Base-by-base conservation (phyloP, 2,113 vertebrate species). In the Sus scrofa region DNA sequence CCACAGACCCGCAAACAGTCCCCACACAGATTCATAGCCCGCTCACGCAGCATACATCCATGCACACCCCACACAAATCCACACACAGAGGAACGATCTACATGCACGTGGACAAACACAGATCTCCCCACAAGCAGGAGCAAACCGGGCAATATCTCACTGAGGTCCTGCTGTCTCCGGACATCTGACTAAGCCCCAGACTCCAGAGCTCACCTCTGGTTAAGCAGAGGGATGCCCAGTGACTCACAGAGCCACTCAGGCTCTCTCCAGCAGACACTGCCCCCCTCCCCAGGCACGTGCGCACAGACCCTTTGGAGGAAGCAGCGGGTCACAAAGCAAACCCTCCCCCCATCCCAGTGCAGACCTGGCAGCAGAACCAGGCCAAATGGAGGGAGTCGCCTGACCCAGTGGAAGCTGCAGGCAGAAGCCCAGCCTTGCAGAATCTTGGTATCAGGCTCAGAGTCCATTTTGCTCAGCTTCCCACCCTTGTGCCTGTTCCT, bases 401-500 rank as follows among this genome's bases (percentile, higher is more conserved):
- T 27, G 54, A 65, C 77, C 89, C 65, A 7, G 9, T 39, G 62
- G 75, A 81, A 50, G 62, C 73, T 56, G 52, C 0, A 0, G n/a
- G 83, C n/a, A 81, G 74, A 39, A 74, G 27, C 81, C 71, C 34
- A 94, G 83, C 86, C 91, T 85, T 6, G 9, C 56, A 7, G 73
- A 75, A 60, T 58, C 82, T 58, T 79, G 85, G 50, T 85, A 67
- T 58, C 56, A 78, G 65, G 58, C 74, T 90, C 75, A 60, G 63
- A n/a, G 65, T 86, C 90, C 88, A 58, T 94, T 82, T 94, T 50
- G 82, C 52, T 56, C 56, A 16, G 68, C 68, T 91, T 37, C 9
- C 32, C 56, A 12, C 26, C 52, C 39, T 50, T 8, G 1, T 14
- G n/a, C n/a, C 30, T 3, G 27, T 52, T 75, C 52, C 37, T 20